phyloP scores from a whole-genome alignment of 2,797 vertebrate species.

The Propithecus deckenii region DNA sequence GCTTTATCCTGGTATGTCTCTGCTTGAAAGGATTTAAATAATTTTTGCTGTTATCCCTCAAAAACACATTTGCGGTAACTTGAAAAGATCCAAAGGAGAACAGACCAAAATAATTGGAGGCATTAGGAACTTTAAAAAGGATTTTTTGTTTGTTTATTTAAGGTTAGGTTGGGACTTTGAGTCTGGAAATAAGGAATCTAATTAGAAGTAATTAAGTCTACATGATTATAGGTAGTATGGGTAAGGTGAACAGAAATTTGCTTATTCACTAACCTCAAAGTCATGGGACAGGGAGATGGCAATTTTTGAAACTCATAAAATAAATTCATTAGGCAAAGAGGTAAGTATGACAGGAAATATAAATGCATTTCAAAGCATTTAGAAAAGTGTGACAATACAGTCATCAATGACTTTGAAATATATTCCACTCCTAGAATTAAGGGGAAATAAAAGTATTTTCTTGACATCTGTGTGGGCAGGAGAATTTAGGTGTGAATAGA shows the following conservation, averaged over 20 bases:
- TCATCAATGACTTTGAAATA: background rate
- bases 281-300: background rate
- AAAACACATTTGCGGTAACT: background rate
- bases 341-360: background rate
- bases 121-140: background rate
- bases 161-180: background rate
- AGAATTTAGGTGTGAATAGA: constrained; percentile 7
- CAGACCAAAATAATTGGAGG: background rate
- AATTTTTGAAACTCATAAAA: constrained; percentile 27
- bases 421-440: background rate
- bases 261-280: background rate
- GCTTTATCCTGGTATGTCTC: background rate
- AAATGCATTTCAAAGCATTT: constrained; percentile 7
- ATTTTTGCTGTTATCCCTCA: background rate
- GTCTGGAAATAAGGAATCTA: background rate
- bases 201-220: constrained; percentile 2
- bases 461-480: background rate
- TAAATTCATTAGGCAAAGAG: background rate
- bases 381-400: background rate
- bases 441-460: constrained; percentile 2
- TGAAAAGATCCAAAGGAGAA: background rate
- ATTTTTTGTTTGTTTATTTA: background rate
- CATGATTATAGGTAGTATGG: background rate
- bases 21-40: background rate
- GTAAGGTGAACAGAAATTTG: background rate